Conservation (phyloP, 2,113 vertebrate genomes). For the Proteles cristata region DNA sequence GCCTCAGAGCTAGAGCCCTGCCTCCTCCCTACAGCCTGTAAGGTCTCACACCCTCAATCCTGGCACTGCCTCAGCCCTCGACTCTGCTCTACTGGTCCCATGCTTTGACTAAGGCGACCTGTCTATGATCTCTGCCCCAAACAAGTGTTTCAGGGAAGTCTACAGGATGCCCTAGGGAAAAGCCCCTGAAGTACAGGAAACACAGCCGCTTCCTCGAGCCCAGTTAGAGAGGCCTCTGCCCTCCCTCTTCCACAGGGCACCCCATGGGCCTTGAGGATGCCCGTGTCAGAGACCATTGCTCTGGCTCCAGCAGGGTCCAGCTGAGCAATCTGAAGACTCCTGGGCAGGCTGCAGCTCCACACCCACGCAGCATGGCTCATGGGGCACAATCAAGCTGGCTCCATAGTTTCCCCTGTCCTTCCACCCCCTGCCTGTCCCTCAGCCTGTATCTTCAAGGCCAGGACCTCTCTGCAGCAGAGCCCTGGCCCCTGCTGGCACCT, state of each 20-base stretch:
- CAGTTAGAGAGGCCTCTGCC: not conserved
- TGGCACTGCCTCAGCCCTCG: not conserved
- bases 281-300: not conserved
- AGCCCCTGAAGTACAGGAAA: conserved; percentile 14
- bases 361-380: not conserved
- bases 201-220: not conserved
- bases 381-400: not conserved
- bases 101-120: not conserved
- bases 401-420: not conserved
- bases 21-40: not conserved
- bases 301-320: not conserved
- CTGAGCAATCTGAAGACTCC: not conserved
- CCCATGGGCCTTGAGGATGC: not conserved
- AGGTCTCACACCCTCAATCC: not conserved
- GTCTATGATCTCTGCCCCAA: conserved; percentile 16
- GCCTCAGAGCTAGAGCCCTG: not conserved
- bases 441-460: not conserved
- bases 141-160: not conserved
- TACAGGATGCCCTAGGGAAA: not conserved
- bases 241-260: not conserved
- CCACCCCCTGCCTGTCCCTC: not conserved
- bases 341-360: not conserved
- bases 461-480: conserved; percentile 18
- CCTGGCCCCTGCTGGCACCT: not conserved
- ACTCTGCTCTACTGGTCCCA: not conserved